Base-by-base conservation (phyloP, 2,888 invertebrate species). In the Adineta ricciae region DNA sequence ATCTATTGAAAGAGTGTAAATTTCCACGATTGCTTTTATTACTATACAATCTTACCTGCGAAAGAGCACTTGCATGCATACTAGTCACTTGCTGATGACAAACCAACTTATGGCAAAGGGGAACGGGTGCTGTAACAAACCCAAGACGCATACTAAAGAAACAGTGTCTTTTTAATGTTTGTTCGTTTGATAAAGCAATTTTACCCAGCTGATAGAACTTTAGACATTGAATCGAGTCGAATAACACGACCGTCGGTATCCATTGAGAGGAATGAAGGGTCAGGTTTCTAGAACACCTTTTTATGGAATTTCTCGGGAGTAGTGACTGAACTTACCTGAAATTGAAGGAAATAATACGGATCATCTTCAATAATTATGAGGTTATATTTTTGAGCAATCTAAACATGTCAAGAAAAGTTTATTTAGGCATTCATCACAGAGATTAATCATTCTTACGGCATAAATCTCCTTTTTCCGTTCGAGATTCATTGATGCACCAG, bases 321-420 rank as follows among this genome's bases (percentile, higher is more conserved):
- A 38, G 38, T 36, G 36, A 24, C 36, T 38, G 21, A 36, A 86
- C 73, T 89, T 88, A 88, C 87, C 41, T 86, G 86, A 89, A 94
- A 95, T 89, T 94, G 93, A 88, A 95, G 91, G 89, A 94, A 94
- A 90, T 93, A 94, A 88, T 95, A 95, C 0, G 95, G 94, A 90
- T 95, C 95, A 88, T 95, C 95, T 89, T 95, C 95, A 14, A 95
- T 88, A 84, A 95, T 94, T 16, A 95, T 88, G 54, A 95, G 92
- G 90, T 95, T 93, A 89, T 94, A 94, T 89, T 93, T 92, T 90
- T 94, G 94, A 83, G 94, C 94, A 86, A 95, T 91, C 87, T 88
- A 86, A 52, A 87, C 86, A 46, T 8, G 46, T 46, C 5, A 46
- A 46, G 5, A 46, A 46, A 46, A 46, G 46, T n/a, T n/a, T n/a